A percentile compares a stretch with the other conserved stretches of the same genome.
phyloP scores from a whole-genome alignment of 2,888 invertebrate species.

The Ormia ochracea region DNA sequence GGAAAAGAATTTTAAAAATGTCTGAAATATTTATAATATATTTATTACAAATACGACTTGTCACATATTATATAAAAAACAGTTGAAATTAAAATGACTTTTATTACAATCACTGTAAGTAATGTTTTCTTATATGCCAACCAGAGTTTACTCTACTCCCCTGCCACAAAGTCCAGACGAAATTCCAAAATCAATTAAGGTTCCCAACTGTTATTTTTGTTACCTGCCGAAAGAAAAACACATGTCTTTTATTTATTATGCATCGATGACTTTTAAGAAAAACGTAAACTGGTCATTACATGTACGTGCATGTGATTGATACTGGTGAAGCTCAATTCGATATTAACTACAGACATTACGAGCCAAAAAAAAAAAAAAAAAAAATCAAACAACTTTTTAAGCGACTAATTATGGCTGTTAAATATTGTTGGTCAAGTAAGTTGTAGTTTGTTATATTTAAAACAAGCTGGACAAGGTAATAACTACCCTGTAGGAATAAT shows the following conservation, averaged over 20 bases:
- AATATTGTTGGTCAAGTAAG: background rate
- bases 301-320: conserved; percentile 25
- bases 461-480: conserved; percentile 5
- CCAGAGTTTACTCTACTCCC: too few species aligned
- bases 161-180: too few species aligned
- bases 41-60: too few species aligned
- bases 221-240: conserved; percentile 1
- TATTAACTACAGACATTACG: background rate
- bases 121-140: too few species aligned
- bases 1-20: too few species aligned
- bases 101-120: too few species aligned
- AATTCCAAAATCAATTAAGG: background rate
- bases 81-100: too few species aligned
- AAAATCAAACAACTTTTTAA: conserved; percentile 8
- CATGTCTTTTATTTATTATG: conserved; percentile 21
- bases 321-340: background rate
- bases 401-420: conserved; percentile 24
- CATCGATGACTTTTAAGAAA: conserved; percentile 21
- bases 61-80: too few species aligned
- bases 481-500: conserved; percentile 2
- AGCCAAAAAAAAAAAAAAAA: too few species aligned
- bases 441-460: background rate
- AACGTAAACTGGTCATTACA: conserved; percentile 28
- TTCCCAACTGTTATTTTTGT: background rate
- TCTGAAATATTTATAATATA: too few species aligned